Evolutionary conservation across 2,797 vertebrate genomes (phyloP).

Genomic region (Discoglossus pictus): DNA sequence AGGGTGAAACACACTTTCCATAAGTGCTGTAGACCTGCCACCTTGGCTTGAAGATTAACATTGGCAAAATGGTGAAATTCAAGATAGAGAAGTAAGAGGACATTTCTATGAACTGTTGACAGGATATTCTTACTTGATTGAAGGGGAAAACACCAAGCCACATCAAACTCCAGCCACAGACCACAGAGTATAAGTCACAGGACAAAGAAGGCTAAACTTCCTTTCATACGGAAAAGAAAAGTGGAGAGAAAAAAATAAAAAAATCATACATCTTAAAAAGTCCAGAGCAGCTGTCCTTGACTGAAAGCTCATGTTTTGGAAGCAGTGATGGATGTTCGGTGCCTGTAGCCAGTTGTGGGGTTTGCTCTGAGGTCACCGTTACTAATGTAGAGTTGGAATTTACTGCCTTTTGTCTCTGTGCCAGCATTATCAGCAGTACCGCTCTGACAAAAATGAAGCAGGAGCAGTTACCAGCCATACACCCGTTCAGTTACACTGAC

Average conservation of each 20-base stretch:
- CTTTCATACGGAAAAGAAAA: slow-evolving; percentile 30
- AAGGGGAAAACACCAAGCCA: slow-evolving; percentile 37
- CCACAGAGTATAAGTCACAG: slow-evolving; percentile 35
- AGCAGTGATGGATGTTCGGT: slow-evolving; percentile 84
- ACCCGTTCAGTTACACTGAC: slow-evolving; percentile 45
- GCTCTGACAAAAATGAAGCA: slow-evolving; percentile 52
- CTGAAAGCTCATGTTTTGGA: slow-evolving; percentile 84
- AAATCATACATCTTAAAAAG: slow-evolving; percentile 65
- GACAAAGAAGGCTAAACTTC: slow-evolving; percentile 38
- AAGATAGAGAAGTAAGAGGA: slow-evolving; percentile 19
- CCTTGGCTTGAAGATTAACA: slow-evolving; percentile 20
- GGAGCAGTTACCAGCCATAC: slow-evolving; percentile 48
- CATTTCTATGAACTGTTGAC: slow-evolving; percentile 14
- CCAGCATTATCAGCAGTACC: slow-evolving; percentile 55
- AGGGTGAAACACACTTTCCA: too few species aligned
- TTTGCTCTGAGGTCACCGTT: slow-evolving; percentile 81
- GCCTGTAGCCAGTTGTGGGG: slow-evolving; percentile 87
- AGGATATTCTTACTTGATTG: neutral
- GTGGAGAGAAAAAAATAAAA: slow-evolving; percentile 25
- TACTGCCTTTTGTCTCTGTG: slow-evolving; percentile 71
- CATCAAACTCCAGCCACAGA: slow-evolving; percentile 35
- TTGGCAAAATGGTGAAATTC: slow-evolving; percentile 31
- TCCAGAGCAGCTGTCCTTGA: slow-evolving; percentile 82
- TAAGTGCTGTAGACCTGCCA: too few species aligned
- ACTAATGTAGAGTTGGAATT: slow-evolving; percentile 79